phyloP scores from a whole-genome alignment of 2,797 vertebrate species.

The Toxotes lorentzi region DNA sequence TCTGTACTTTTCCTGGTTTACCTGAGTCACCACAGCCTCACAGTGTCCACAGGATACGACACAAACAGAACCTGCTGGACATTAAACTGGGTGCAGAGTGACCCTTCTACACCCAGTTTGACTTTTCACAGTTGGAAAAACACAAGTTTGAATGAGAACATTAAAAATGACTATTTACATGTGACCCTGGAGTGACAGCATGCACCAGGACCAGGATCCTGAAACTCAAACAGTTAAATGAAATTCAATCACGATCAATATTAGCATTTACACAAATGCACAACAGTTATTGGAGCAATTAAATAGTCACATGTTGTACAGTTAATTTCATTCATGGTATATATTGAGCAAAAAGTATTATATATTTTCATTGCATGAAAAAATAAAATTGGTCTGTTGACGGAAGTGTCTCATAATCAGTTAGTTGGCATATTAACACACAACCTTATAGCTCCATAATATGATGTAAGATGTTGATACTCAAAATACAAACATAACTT shows the following conservation, averaged over 20 bases:
- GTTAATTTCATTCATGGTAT: neutral
- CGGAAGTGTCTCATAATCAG: neutral
- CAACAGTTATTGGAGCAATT: neutral
- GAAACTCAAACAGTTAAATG: slow-evolving; percentile 10
- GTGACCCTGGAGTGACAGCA: neutral
- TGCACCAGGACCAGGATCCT: neutral
- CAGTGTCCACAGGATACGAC: neutral
- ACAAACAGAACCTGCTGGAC: neutral
- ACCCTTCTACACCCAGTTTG: neutral
- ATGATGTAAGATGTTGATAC: too few relatives aligned
- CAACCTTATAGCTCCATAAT: too few relatives aligned
- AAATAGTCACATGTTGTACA: neutral
- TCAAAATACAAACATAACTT: too few relatives aligned
- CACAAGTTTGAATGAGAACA: neutral
- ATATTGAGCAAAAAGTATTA: slow-evolving; percentile 42
- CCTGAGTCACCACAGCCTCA: neutral
- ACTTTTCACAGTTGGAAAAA: too few relatives aligned
- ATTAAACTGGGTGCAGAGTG: too few relatives aligned
- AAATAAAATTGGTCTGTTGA: slow-evolving; percentile 21
- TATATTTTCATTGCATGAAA: slow-evolving; percentile 23
- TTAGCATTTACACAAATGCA: neutral
- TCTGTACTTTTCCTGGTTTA: neutral
- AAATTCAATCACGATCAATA: neutral
- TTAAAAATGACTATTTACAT: neutral
- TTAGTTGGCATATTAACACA: too few relatives aligned